These are phyloP conservation scores for Drosophila kurseongensis DNA, from an alignment of 1,140 invertebrate genomes.

Conservation along the genomic window DNA sequence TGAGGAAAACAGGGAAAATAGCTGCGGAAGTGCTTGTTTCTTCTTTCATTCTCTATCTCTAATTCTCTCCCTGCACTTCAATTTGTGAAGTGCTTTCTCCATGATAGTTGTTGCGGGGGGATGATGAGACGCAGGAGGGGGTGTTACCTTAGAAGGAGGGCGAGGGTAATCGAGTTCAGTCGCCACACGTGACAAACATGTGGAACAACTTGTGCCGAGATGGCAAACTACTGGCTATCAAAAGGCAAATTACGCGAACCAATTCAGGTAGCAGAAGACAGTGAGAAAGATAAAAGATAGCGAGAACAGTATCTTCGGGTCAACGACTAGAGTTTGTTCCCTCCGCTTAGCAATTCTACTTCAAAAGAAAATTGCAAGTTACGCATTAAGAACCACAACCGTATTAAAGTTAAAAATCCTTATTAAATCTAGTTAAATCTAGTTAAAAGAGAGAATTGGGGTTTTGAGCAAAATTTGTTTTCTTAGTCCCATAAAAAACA, in stretches of 20 bases:
- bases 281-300: not conserved
- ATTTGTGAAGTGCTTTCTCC: constrained; percentile 22
- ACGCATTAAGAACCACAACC: not conserved
- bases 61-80: constrained; percentile 12
- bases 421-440: too few relatives aligned
- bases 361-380: not conserved
- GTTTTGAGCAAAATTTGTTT: too few relatives aligned
- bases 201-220: constrained; percentile 25
- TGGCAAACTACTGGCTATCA: constrained; percentile 8
- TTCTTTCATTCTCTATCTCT: constrained; percentile 13
- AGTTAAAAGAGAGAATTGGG: too few relatives aligned
- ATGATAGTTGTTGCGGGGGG: not conserved
- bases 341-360: not conserved
- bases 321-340: constrained; percentile 19
- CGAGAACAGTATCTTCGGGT: constrained; percentile 7
- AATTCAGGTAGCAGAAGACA: constrained; percentile 31
- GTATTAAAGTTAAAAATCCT: too few relatives aligned
- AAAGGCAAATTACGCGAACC: constrained; percentile 37
- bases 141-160: not conserved
- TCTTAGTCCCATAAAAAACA: too few relatives aligned
- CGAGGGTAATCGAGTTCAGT: constrained; percentile 33
- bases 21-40: constrained; percentile 21
- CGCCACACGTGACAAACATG: constrained; percentile 46
- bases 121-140: not conserved
- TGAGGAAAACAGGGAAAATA: constrained; percentile 12